Conservation (phyloP, 2,888 invertebrate species). For the Punctoribates punctum region DNA sequence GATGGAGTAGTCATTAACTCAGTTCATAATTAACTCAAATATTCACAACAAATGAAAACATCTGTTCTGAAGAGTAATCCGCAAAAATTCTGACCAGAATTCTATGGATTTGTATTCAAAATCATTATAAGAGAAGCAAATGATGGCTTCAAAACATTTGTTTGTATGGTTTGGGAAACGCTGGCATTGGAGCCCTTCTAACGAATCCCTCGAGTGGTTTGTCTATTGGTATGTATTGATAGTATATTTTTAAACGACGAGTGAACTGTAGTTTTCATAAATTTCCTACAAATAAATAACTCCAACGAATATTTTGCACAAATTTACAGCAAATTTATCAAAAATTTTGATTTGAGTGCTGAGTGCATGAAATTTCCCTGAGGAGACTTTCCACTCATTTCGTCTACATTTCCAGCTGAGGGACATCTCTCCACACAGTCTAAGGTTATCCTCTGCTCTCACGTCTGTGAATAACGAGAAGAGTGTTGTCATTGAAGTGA, state of each 20-base stretch:
- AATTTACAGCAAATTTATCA: constrained; percentile 4
- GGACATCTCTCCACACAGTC: background rate
- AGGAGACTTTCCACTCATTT: constrained; percentile 4
- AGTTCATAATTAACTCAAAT: background rate
- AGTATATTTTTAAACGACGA: constrained; percentile 1
- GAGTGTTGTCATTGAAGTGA: background rate
- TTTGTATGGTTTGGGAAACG: background rate
- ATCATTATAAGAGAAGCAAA: no score
- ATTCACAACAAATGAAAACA: no score
- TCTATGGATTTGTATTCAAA: background rate
- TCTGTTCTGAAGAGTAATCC: background rate
- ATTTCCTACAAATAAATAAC: background rate
- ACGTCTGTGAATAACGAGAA: background rate
- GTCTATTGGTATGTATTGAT: constrained; percentile 16
- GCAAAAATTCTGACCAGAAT: background rate
- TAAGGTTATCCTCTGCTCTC: background rate
- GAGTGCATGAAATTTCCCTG: constrained; percentile 3
- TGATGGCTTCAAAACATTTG: background rate
- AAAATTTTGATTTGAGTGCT: constrained; percentile 17
- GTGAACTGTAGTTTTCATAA: background rate
- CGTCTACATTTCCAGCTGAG: background rate
- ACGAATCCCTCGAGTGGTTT: background rate
- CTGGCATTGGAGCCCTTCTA: background rate
- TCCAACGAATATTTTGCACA: background rate
- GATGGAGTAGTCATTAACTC: background rate